These are phyloP conservation scores for Miniopterus natalensis DNA, from an alignment of 2,113 vertebrate genomes.

Conservation along the genomic window DNA sequence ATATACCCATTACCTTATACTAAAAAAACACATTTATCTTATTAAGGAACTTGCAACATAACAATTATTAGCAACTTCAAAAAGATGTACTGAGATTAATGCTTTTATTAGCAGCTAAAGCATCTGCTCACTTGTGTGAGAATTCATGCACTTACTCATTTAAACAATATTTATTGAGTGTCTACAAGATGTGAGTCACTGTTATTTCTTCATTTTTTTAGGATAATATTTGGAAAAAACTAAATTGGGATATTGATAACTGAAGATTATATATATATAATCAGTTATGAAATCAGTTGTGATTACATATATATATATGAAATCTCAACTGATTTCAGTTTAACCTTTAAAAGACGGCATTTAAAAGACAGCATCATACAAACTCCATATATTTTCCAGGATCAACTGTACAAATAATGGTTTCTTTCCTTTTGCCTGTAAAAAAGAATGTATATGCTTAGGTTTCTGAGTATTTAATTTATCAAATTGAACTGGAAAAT, in stretches of 20 bases:
- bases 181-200: neutral
- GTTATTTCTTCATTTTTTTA: neutral
- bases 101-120: neutral
- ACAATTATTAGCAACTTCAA: slow-evolving; percentile 23
- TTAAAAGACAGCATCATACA: too few species aligned
- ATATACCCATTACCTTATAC: neutral
- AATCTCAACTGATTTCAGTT: neutral
- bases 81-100: neutral
- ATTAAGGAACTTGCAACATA: slow-evolving; percentile 24
- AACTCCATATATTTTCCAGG: too few species aligned
- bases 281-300: too few species aligned
- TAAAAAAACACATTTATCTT: neutral
- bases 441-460: too few species aligned
- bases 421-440: too few species aligned
- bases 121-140: neutral
- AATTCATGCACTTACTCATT: slow-evolving; percentile 38
- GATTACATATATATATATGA: neutral
- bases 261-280: neutral
- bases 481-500: slow-evolving; percentile 37
- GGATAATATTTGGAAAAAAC: slow-evolving; percentile 30
- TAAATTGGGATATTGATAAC: neutral
- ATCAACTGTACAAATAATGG: too few species aligned
- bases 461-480: neutral
- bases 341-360: too few species aligned
- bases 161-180: neutral